Base-by-base conservation (phyloP, 2,888 invertebrate species). In the Scotopteryx bipunctaria region DNA sequence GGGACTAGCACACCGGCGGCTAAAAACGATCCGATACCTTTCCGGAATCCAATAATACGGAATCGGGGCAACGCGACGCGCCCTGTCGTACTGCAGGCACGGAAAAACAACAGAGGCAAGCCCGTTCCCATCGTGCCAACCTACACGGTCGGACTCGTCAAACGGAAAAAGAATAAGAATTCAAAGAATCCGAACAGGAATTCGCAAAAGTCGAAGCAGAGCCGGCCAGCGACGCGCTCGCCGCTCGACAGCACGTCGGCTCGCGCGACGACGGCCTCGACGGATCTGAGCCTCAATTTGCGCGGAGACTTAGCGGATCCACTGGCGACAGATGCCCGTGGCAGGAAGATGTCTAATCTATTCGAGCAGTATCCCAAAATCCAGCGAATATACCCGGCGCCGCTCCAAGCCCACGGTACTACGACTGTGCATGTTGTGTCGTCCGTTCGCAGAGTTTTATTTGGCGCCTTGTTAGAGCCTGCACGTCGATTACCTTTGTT, bases 361-460 rank as follows among this genome's bases (percentile, higher is more conserved):
- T 95, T 94, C 81, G 94, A 94, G 77, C 93, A 93, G 67, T 95
- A 95, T 77, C 93, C 93, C 62, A 95, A 94, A 88, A 94, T 94
- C 60, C 94, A 95, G 76, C 93, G 94, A 67, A 94, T 95, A 63
- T 95, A 95, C 78, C 96, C 95, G 2, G 93, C 94, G 69, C 89
- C 90, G 52, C 89, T 89, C 35, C 86, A 85, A 71, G 81, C 90
- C 65, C 83, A 87, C 76, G 91, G 90, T 83, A 91, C 83, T 69
- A 73, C 71, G 55, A 64, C 73, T 71, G 81, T 83, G 83, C 86
- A 87, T 71, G 67, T 71, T 76, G 71, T 75, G 71, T 73, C 71
- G 69, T 76, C 73, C 70, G 72, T 38, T 42, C 17, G 47, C 48
- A 36, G 48, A 65, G 73, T 81, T 78, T 78, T 73, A 67, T 81